Base-by-base conservation (phyloP, 2,113 vertebrate species). In the Oryzias celebensis region DNA sequence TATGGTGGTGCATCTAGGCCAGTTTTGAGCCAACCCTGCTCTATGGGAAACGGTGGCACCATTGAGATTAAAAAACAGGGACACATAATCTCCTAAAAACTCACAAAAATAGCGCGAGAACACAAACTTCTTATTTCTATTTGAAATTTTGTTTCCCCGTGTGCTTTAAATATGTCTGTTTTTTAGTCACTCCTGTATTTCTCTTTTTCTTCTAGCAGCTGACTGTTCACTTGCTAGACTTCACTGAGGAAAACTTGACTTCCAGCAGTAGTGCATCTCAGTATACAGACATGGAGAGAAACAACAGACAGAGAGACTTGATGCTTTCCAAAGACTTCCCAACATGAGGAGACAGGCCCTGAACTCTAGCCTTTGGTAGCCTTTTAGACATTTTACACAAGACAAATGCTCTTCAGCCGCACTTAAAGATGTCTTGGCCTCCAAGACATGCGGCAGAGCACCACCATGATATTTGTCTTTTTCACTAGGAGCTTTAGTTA, bases 381-480 rank as follows among this genome's bases (percentile, higher is more conserved):
- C 20, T 24, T 63, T 44, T 59, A 22, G 16, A 31, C 66, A 56
- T 80, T 52, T 20, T 31, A 47, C 47, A 44, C 17, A 20, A 68
- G 41, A 58, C 48, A 53, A 54, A 63, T 56, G 48, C 20, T 44
- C 43, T 14, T 59, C 26, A 45, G 0, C 67, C 51, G 56, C 75
- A 60, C 52, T 17, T 42, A 76, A 83, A 71, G 62, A 72, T 68
- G 62, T 55, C 36, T 80, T n/a, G 58, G 67, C 72, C 75, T 62
- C 51, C 10, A 58, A 69, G 78, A 77, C 74, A 73, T 68, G n/a
- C 4, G 56, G 58, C 48, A 55, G 55, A 81, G 64, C 69, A 68
- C 67, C 75, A 58, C 60, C 70, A 52, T 77, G 80, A 72, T 83
- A 83, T 84, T 82, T 82, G 82, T 86, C 80, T 82, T 83, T 71